Evolutionary conservation across 2,888 invertebrate species (phyloP).

Genomic region (Ophioninae sp.): DNA sequence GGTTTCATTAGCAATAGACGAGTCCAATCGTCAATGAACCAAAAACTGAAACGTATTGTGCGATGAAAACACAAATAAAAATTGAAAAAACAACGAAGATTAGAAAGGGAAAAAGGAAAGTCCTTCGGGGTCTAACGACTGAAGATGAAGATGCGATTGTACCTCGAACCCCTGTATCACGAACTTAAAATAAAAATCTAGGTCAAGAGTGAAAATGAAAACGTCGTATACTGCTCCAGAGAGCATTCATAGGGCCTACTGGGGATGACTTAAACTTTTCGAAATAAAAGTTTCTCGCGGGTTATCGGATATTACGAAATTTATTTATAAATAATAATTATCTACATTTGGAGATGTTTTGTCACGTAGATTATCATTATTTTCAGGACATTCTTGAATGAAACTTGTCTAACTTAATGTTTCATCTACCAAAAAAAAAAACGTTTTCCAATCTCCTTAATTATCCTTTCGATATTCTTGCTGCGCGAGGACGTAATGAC

Average conservation of each 20-base stretch:
- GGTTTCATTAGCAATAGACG: no score
- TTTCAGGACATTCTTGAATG: background rate
- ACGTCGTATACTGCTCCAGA: slow-evolving; percentile 30
- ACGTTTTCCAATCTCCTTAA: background rate
- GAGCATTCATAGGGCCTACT: slow-evolving; percentile 24
- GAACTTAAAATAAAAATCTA: slow-evolving; percentile 62
- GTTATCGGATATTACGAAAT: background rate
- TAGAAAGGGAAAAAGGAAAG: no score
- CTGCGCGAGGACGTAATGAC: background rate
- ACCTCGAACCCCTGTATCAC: slow-evolving; percentile 26
- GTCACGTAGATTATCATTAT: background rate
- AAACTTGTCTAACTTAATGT: background rate
- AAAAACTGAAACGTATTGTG: slow-evolving; percentile 17
- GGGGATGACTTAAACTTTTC: slow-evolving; percentile 1
- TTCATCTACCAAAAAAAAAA: background rate
- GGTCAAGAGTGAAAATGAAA: slow-evolving; percentile 62
- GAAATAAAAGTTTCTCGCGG: background rate
- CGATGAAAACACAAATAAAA: background rate
- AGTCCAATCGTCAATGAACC: no score
- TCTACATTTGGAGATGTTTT: background rate
- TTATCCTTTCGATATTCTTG: background rate
- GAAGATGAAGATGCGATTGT: slow-evolving; percentile 44
- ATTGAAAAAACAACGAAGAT: background rate
- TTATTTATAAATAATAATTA: background rate
- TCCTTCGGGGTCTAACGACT: slow-evolving; percentile 36